Evolutionary conservation across 2,797 vertebrate genomes (phyloP).

Genomic region (Lateolabrax maculatus): DNA sequence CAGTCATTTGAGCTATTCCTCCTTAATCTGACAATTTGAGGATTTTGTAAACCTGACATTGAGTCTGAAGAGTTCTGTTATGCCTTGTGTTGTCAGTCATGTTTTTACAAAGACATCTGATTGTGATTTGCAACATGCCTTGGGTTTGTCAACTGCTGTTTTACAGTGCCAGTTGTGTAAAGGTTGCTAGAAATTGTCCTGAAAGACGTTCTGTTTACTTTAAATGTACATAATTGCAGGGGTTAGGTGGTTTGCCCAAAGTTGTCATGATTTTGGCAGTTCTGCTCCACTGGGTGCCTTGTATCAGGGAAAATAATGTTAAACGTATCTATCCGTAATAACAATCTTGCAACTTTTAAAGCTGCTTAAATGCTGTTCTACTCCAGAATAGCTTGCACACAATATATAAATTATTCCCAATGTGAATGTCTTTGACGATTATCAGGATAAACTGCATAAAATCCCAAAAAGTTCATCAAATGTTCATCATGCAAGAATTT

Average conservation of each 20-base stretch:
- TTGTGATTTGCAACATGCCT: slow-evolving; percentile 14
- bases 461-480: neutral
- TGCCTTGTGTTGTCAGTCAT: slow-evolving; percentile 9
- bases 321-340: neutral
- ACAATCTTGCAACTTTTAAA: neutral
- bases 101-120: neutral
- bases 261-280: neutral
- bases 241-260: neutral
- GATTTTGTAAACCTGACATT: neutral
- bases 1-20: neutral
- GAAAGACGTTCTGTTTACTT: slow-evolving; percentile 36
- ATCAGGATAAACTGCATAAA: neutral
- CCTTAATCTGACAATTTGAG: neutral
- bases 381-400: neutral
- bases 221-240: slow-evolving; percentile 22
- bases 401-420: neutral
- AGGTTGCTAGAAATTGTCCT: neutral
- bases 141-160: slow-evolving; percentile 9
- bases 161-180: slow-evolving; percentile 29
- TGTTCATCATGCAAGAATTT: neutral
- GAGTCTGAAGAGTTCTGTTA: neutral
- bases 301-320: slow-evolving; percentile 4
- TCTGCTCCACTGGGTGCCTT: slow-evolving; percentile 36
- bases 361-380: neutral
- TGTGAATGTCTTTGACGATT: too few relatives aligned